Conservation (phyloP, 2,888 invertebrate genomes). For the Beris chalybata region DNA sequence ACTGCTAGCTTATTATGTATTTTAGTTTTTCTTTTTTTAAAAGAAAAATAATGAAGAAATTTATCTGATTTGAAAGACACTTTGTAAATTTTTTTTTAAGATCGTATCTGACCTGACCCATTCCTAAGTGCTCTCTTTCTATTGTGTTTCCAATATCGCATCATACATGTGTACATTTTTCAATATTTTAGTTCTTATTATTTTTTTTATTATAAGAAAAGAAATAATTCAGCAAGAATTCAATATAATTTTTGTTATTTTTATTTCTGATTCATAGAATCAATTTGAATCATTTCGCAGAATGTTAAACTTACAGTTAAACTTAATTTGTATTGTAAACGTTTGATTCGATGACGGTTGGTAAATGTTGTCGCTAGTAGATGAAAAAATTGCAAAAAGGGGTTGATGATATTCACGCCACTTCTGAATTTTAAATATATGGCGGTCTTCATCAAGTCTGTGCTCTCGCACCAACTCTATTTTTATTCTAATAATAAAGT, state of each 20-base stretch:
- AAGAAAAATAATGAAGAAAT: neutral
- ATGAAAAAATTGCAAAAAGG: too few species aligned
- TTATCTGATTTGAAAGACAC: neutral
- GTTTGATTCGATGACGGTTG: too few species aligned
- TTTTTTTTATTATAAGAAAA: neutral
- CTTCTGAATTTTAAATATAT: too few species aligned
- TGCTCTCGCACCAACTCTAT: too few species aligned
- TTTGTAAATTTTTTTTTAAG: neutral
- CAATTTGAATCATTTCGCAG: neutral
- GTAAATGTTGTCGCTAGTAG: too few species aligned
- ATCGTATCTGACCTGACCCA: constrained; percentile 49
- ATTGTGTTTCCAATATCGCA: constrained; percentile 47
- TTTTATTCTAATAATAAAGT: too few species aligned
- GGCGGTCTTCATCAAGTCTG: too few species aligned
- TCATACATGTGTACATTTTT: constrained; percentile 27
- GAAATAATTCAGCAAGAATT: constrained; percentile 1
- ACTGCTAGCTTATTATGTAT: constrained; percentile 1
- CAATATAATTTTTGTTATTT: neutral
- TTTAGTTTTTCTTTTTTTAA: constrained; percentile 6
- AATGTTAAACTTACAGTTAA: too few species aligned
- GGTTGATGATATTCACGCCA: too few species aligned
- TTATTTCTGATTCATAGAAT: neutral
- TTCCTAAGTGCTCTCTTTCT: constrained; percentile 52
- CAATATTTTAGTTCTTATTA: neutral
- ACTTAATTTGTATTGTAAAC: too few species aligned